Conservation (phyloP, 2,888 invertebrate species). For the Athalia circularis region DNA sequence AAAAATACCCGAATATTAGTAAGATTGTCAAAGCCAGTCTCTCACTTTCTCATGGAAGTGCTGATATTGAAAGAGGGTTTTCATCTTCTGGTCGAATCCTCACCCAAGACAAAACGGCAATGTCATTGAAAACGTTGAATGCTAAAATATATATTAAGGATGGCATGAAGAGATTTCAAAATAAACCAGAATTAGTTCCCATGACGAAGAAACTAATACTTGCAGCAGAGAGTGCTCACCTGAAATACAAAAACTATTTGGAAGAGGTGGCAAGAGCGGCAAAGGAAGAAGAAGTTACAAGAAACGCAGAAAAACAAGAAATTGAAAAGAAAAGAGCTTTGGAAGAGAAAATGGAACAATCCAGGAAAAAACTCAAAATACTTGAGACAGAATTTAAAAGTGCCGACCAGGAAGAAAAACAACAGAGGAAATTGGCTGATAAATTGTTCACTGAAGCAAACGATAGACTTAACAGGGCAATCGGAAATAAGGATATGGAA, state of each 20-base stretch:
- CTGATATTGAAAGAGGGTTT: constrained; percentile 42
- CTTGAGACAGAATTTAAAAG: constrained; percentile 19
- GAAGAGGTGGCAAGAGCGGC: background rate
- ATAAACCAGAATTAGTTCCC: constrained; percentile 27
- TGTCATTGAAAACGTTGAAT: constrained; percentile 23
- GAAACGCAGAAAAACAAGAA: constrained; percentile 20
- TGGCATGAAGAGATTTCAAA: constrained; percentile 32
- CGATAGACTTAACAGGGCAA: constrained; percentile 9
- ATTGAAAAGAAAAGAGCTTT: constrained; percentile 24
- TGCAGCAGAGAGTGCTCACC: constrained; percentile 12
- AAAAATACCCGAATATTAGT: constrained; percentile 35
- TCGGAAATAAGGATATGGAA: constrained; percentile 5
- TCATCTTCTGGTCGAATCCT: constrained; percentile 21
- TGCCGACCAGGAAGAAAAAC: constrained; percentile 14
- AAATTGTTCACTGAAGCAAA: constrained; percentile 26
- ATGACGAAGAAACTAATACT: constrained; percentile 19
- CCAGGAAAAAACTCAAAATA: constrained; percentile 31
- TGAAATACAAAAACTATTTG: constrained; percentile 31
- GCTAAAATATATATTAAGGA: constrained; percentile 18
- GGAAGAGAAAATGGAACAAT: constrained; percentile 22
- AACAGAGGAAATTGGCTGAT: constrained; percentile 25
- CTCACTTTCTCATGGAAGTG: constrained; percentile 40
- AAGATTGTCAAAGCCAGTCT: constrained; percentile 39
- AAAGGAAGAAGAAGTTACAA: constrained; percentile 15
- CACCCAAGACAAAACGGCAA: constrained; percentile 15